Conservation (phyloP, 1,140 invertebrate species). For the Hypsibius dujardini region DNA sequence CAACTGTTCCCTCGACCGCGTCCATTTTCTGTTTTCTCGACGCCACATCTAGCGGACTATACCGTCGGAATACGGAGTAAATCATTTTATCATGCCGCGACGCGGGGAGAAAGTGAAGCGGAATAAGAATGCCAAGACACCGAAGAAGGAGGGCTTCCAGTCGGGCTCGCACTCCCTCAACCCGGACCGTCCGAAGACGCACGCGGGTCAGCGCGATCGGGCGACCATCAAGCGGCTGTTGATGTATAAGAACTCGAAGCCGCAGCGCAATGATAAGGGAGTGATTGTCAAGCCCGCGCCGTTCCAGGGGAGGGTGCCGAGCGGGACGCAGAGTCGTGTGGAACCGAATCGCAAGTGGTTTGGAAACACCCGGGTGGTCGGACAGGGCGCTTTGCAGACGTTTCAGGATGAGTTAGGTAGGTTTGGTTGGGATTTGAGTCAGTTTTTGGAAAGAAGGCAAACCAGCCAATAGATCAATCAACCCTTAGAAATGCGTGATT, state of each 20-base stretch:
- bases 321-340: slow-evolving; percentile 75
- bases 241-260: slow-evolving; percentile 93
- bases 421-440: no score
- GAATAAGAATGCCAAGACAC: slow-evolving; percentile 10
- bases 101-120: background rate
- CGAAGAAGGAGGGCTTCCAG: slow-evolving; percentile 22
- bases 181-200: slow-evolving; percentile 51
- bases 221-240: slow-evolving; percentile 83
- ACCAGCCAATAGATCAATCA: no score
- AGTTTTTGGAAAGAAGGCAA: no score
- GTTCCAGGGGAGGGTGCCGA: slow-evolving; percentile 70
- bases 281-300: slow-evolving; percentile 84
- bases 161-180: slow-evolving; percentile 60
- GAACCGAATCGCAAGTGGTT: slow-evolving; percentile 98
- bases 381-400: slow-evolving; percentile 80
- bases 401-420: slow-evolving; percentile 85
- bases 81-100: background rate
- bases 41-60: no score
- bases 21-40: no score
- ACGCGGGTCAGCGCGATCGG: slow-evolving; percentile 59
- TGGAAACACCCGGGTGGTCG: slow-evolving; percentile 57
- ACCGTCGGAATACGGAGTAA: no score
- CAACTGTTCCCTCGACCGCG: no score
- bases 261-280: slow-evolving; percentile 60
- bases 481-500: no score